Base-by-base conservation (phyloP, 2,888 invertebrate species). In the Rhagium mordax region DNA sequence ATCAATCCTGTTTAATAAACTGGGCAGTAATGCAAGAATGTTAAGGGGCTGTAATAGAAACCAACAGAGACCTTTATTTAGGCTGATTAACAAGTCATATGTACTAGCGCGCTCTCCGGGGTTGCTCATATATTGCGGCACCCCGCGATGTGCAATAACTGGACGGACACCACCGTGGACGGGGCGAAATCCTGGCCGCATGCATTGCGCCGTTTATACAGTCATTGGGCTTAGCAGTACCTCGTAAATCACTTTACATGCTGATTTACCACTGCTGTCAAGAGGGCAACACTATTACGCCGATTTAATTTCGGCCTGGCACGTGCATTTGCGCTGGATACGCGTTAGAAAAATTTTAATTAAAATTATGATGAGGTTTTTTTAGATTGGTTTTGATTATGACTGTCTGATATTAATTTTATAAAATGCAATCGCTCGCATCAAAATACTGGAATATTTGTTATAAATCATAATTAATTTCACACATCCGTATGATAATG, bases 41-140 rank as follows among this genome's bases (percentile, higher is more conserved):
- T 72, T 70, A 62, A 71, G 75, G 75, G 75, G 51, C 33, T 71
- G 48, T 47, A 59, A 21, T 69, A 74, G 69, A 78, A 76, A 75
- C 76, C 75, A 75, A 78, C 77, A 73, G 74, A 75, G 76, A 75
- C 78, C 75, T 67, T 74, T 74, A 74, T 73, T 75, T 70, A 75
- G 77, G 71, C 81, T 82, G 81, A 83, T 83, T 84, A 84, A 83
- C 82, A 82, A 84, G 83, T 84, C 82, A 81, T 82, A 82, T 79
- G 81, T 76, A 78, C 75, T 75, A 72, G 74, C 75, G 47, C 68
- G 66, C 78, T 74, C 79, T 61, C 74, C 71, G 79, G 83, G 83
- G 81, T 74, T 66, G 77, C 77, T 78, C 81, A 81, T 81, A 82
- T 84, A 83, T 82, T 81, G 79, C 78, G 80, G 78, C 80, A 61